Conservation (phyloP, 2,888 invertebrate species). For the Noctua fimbriata region DNA sequence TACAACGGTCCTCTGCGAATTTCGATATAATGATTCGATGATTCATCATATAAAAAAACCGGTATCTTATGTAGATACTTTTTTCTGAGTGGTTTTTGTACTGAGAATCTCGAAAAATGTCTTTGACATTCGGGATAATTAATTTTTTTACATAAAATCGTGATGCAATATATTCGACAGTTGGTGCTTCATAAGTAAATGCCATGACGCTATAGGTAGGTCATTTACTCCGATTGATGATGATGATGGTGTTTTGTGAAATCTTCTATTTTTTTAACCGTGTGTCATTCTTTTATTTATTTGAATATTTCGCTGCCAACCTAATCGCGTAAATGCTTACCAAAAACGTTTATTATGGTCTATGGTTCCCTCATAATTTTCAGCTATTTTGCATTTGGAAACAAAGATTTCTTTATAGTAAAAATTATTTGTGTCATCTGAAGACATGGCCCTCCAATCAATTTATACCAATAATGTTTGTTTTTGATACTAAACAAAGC, state of each 20-base stretch:
- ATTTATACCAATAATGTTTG: neutral
- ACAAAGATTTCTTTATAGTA: neutral
- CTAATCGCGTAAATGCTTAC: neutral
- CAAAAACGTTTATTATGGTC: neutral
- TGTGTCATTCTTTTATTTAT: neutral
- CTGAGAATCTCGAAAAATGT: conserved; percentile 53
- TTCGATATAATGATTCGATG: conserved; percentile 60
- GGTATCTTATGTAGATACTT: conserved; percentile 28
- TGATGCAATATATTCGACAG: conserved; percentile 48
- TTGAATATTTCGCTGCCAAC: neutral
- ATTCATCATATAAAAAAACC: conserved; percentile 65
- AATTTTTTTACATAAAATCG: conserved; percentile 49
- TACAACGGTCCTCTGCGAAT: conserved; percentile 66
- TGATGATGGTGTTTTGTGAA: conserved; percentile 8
- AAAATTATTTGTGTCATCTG: neutral
- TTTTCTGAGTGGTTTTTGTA: conserved; percentile 43
- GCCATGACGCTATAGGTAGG: conserved; percentile 21
- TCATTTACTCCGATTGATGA: conserved; percentile 31
- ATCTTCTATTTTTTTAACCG: neutral
- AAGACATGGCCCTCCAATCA: neutral
- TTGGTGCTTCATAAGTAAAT: conserved; percentile 10
- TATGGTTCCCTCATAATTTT: neutral
- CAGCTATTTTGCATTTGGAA: neutral
- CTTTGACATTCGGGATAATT: conserved; percentile 55
- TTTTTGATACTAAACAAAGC: neutral